Conservation (phyloP, 2,113 vertebrate genomes). For the Centropus unirufus region DNA sequence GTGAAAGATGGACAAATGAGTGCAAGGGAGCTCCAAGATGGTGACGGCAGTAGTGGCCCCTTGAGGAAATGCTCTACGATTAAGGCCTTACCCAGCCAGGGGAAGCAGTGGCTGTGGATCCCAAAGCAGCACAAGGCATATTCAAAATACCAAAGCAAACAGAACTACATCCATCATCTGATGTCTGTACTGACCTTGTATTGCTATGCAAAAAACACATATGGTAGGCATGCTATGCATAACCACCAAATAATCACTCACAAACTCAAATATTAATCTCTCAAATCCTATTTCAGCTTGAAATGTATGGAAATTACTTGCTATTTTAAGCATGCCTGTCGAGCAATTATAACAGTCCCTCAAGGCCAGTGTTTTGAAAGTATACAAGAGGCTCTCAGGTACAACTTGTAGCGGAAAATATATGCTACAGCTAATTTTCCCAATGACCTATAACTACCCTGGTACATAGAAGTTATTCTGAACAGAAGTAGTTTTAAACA, state of each 20-base stretch:
- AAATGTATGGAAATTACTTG: constrained; percentile 6
- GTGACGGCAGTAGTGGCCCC: neutral
- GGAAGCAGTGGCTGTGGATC: neutral
- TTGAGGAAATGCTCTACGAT: fast-evolving
- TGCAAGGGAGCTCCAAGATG: neutral
- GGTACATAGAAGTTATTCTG: neutral
- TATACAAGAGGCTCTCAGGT: neutral
- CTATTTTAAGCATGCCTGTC: constrained; percentile 5
- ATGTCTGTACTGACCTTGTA: neutral
- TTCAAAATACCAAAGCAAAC: neutral
- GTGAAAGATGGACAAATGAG: neutral
- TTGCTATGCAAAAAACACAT: neutral
- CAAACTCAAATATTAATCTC: neutral
- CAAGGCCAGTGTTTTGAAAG: neutral
- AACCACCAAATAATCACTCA: neutral
- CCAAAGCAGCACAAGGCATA: neutral
- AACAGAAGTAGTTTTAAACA: neutral
- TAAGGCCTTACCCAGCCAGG: neutral
- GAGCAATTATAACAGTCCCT: neutral
- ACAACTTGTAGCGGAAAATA: neutral
- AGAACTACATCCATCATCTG: neutral
- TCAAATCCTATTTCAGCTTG: neutral
- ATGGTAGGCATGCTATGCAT: neutral
- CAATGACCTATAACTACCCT: neutral
- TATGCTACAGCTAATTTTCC: neutral